phyloP scores from a whole-genome alignment of 2,113 vertebrate species.

The Psammodynastes pulverulentus region DNA sequence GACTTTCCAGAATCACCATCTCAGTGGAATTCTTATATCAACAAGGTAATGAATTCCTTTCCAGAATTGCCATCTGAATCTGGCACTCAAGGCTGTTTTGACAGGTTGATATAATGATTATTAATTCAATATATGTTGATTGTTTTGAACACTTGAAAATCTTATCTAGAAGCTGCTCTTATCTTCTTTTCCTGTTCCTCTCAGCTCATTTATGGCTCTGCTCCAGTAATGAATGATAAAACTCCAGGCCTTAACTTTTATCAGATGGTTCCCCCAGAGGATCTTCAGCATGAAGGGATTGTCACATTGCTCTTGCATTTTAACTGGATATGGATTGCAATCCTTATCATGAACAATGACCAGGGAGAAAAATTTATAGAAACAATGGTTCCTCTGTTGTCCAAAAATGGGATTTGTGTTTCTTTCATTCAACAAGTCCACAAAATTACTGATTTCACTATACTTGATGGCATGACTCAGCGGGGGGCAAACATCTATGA shows the following conservation, averaged over 20 bases:
- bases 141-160: neutral
- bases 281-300: neutral
- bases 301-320: neutral
- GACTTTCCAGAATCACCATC: too few species aligned
- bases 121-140: neutral
- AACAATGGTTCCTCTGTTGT: neutral
- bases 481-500: neutral
- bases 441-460: neutral
- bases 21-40: too few species aligned
- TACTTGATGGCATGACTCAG: neutral
- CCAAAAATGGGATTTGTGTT: neutral
- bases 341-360: neutral
- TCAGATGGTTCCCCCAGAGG: neutral
- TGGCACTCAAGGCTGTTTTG: too few species aligned
- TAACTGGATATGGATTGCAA: neutral
- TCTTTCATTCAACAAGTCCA: neutral
- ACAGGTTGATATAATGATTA: neutral
- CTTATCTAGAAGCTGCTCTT: neutral
- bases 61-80: too few species aligned
- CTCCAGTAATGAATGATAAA: neutral
- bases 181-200: neutral
- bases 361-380: neutral
- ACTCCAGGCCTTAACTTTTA: neutral
- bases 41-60: neutral
- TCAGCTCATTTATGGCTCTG: neutral